Base-by-base conservation (phyloP, 2,888 invertebrate genomes). In the Achlya flavicornis region DNA sequence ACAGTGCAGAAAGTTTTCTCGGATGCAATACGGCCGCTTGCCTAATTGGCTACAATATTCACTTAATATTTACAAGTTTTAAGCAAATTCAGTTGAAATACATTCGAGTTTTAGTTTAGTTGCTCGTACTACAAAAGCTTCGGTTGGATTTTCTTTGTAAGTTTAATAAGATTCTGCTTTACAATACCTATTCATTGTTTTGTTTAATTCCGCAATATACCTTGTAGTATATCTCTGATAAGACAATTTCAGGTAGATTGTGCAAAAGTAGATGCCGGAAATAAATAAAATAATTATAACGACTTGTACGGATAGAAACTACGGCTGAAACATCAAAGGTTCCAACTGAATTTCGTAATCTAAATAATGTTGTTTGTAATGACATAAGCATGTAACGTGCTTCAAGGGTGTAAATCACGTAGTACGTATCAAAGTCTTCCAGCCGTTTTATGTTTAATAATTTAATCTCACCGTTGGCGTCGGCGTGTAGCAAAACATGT, bases 31-130 rank as follows among this genome's bases (percentile, higher is more conserved):
- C 83, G 77, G 81, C 81, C 80, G 81, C 81, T 79, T 78, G 84
- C 81, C 85, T 91, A 91, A 91, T 92, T 91, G 91, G 91, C 81
- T 83, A 79, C 84, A 86, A 84, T 85, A 89, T 87, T 84, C 84
- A 79, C 80, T 88, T 85, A 83, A 87, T 85, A 88, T 86, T 90
- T 90, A 85, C 85, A 85, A 89, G 81, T 87, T 88, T 86, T 78
- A 85, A 87, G 85, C 82, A 84, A 89, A 88, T 85, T 80, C 80
- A 84, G 80, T 83, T 73, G 79, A 80, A 85, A 81, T 84, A 53
- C 53, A 80, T 80, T 79, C 75, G 77, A 75, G 73, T 78, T 19
- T 38, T 66, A 71, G 64, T 68, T 65, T 62, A 48, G 79, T 77
- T 81, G 75, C 71, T 73, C 74, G 80, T 80, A 79, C 79, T 83